Evolutionary conservation across 2,797 vertebrate species (phyloP).

Genomic region (Pangasius mekongensis): DNA sequence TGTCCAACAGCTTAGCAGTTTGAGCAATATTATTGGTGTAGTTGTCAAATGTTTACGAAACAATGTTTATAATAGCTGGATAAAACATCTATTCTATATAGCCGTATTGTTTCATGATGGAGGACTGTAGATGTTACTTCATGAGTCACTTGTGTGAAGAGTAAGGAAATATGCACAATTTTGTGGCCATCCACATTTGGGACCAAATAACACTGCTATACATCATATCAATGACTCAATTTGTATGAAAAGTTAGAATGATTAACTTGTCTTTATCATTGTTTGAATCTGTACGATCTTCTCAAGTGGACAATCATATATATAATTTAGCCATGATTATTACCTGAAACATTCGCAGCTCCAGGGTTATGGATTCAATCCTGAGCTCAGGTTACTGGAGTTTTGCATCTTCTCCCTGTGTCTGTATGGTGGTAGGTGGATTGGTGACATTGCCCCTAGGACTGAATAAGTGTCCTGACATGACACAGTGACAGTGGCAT

Average conservation of each 20-base stretch:
- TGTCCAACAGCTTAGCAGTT: neutral
- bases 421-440: neutral
- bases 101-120: neutral
- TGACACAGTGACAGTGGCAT: too few relatives aligned
- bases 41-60: neutral
- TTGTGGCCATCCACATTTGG: neutral
- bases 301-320: neutral
- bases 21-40: neutral
- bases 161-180: neutral
- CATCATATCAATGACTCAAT: neutral
- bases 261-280: neutral
- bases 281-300: neutral
- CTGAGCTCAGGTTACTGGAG: neutral
- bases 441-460: too few relatives aligned
- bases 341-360: neutral
- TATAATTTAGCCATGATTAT: neutral
- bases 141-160: neutral
- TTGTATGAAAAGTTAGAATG: neutral
- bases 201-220: neutral
- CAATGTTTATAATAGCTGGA: neutral
- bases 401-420: neutral
- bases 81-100: neutral
- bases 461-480: too few relatives aligned
- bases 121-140: neutral
- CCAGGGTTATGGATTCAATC: neutral